phyloP scores from a whole-genome alignment of 1,140 invertebrate species.

The Eriosoma lanigerum region DNA sequence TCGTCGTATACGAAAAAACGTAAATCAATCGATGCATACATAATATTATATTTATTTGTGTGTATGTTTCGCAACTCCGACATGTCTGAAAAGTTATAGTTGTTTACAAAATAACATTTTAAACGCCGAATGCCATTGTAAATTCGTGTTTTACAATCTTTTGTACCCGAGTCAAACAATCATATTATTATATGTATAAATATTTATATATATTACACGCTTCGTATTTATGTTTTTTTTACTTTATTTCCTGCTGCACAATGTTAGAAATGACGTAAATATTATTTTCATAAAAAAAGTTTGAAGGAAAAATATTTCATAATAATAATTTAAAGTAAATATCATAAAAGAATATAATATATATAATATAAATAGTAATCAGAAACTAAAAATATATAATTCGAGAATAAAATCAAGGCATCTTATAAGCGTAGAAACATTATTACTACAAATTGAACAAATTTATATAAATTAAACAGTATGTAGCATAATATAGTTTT shows the following conservation, averaged over 20 bases:
- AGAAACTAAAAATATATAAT: neutral
- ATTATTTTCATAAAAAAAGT: neutral
- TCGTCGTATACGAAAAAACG: slow-evolving; percentile 3
- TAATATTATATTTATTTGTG: neutral
- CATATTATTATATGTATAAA: too few species aligned
- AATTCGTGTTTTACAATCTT: neutral
- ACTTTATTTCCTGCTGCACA: neutral
- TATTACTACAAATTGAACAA: too few species aligned
- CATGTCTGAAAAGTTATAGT: slow-evolving; percentile 26
- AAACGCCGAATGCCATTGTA: neutral
- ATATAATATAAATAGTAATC: too few species aligned
- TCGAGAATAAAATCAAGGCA: neutral
- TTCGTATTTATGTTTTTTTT: neutral
- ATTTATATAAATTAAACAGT: too few species aligned
- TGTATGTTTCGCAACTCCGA: neutral
- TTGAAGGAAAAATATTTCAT: neutral
- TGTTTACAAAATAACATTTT: neutral
- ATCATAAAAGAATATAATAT: neutral
- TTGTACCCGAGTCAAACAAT: neutral
- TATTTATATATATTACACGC: too few species aligned
- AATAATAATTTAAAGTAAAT: neutral
- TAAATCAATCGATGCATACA: slow-evolving; percentile 10
- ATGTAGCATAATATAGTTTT: too few species aligned
- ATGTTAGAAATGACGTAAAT: neutral
- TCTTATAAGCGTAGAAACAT: too few species aligned